Evolutionary conservation across 2,888 invertebrate genomes (phyloP).

Genomic region (Clitarchus hookeri): DNA sequence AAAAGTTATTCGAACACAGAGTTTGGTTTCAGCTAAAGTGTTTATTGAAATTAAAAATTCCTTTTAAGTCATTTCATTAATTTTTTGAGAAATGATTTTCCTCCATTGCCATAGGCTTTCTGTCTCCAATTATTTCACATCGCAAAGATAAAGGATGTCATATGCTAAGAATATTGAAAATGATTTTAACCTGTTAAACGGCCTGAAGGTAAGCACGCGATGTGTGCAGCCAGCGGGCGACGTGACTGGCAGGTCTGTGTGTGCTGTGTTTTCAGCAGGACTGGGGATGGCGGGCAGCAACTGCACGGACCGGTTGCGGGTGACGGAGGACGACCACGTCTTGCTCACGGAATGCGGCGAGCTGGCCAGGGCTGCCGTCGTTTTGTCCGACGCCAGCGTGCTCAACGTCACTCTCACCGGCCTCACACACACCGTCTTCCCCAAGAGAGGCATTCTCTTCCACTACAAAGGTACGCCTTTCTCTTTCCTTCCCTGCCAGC

Average conservation of each 20-base stretch:
- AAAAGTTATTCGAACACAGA: no score
- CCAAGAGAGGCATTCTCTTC: slow-evolving; percentile 67
- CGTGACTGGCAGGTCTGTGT: neutral
- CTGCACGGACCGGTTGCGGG: slow-evolving; percentile 61
- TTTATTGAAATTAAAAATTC: no score
- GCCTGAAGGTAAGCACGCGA: no score
- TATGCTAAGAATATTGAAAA: no score
- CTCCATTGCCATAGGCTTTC: no score
- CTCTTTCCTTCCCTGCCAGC: neutral
- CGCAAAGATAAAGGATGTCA: no score
- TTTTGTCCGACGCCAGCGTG: slow-evolving; percentile 58
- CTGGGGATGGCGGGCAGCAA: slow-evolving; percentile 45
- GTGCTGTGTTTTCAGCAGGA: neutral
- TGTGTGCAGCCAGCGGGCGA: no score
- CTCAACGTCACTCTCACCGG: slow-evolving; percentile 57
- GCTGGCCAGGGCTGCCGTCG: slow-evolving; percentile 58
- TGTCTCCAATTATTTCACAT: no score
- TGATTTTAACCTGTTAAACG: no score
- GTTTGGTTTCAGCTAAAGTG: no score
- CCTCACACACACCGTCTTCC: slow-evolving; percentile 59
- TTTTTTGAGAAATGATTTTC: no score
- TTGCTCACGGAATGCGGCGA: slow-evolving; percentile 60
- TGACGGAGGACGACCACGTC: slow-evolving; percentile 58
- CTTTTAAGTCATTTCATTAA: no score
- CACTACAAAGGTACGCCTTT: slow-evolving; percentile 64